A percentile compares a stretch with the other conserved stretches of the same genome.
Conservation (phyloP, 2,113 vertebrate genomes). For the Cyrtonyx montezumae region DNA sequence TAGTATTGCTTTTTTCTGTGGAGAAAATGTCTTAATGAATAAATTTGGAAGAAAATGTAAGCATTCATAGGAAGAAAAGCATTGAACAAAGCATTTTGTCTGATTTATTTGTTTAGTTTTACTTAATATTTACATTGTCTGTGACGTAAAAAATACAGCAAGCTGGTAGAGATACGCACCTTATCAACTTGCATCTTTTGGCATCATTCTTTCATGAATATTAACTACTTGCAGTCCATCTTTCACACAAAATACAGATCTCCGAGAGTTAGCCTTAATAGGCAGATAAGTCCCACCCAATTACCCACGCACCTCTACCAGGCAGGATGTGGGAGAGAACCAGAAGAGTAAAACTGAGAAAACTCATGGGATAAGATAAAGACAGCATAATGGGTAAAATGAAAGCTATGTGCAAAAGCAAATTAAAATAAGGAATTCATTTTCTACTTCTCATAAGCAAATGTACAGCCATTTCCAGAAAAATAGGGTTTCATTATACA, state of each 20-base stretch:
- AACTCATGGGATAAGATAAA: background rate
- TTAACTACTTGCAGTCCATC: background rate
- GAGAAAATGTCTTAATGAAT: background rate
- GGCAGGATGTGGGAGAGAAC: background rate
- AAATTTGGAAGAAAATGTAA: background rate
- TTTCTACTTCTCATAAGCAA: background rate
- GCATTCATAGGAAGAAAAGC: background rate
- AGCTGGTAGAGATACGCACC: background rate
- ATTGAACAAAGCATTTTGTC: accelerated
- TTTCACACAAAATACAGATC: background rate
- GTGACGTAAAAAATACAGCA: background rate
- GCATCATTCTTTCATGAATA: background rate
- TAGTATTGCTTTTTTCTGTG: background rate
- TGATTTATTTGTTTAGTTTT: background rate
- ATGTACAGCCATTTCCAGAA: background rate
- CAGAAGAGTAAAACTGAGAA: background rate
- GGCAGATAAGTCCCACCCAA: background rate
- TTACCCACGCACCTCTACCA: background rate
- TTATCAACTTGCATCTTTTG: background rate
- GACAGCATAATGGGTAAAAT: background rate
- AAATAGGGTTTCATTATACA: background rate
- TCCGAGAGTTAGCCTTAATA: background rate
- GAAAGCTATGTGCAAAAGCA: background rate
- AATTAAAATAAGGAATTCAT: background rate
- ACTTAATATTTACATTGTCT: background rate